Conservation (phyloP, 2,113 vertebrate genomes). For the Siniperca knerii region DNA sequence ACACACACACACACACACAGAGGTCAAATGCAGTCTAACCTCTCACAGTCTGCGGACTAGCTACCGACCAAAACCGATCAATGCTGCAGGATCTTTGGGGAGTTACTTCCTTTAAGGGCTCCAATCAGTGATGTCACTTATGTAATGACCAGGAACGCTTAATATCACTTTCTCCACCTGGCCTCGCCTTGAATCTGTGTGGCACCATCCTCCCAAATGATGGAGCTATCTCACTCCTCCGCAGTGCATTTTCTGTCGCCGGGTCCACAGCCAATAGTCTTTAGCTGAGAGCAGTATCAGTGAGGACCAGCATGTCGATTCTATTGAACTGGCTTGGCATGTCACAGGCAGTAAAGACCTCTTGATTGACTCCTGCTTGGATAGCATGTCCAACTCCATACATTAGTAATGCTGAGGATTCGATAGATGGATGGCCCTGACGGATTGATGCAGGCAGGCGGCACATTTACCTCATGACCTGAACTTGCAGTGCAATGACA, state of each 20-base stretch:
- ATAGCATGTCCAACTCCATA: constrained; percentile 81
- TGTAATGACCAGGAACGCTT: constrained; percentile 57
- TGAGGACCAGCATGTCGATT: constrained; percentile 75
- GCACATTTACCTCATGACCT: constrained; percentile 41
- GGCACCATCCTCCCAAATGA: background rate
- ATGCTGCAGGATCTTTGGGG: constrained; percentile 46
- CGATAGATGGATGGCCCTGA: constrained; percentile 65
- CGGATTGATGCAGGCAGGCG: constrained; percentile 63
- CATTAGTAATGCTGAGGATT: constrained; percentile 78
- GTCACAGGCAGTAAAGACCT: constrained; percentile 80
- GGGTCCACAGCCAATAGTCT: constrained; percentile 58
- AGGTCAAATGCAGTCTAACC: constrained; percentile 50
- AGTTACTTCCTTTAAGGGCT: constrained; percentile 22
- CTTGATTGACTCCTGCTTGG: constrained; percentile 83
- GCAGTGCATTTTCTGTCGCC: constrained; percentile 44
- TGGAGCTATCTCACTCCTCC: constrained; percentile 23
- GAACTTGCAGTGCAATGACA: background rate
- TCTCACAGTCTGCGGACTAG: constrained; percentile 13
- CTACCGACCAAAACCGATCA: constrained; percentile 58
- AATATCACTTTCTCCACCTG: constrained; percentile 34
- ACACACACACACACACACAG: constrained; percentile 6
- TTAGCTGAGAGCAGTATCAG: constrained; percentile 72
- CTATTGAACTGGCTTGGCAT: constrained; percentile 77
- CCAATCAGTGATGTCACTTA: constrained; percentile 34
- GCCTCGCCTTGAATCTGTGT: constrained; percentile 7